These are phyloP conservation scores for Ficedula albicollis DNA, from an alignment of 2,797 vertebrate species.

Conservation along the genomic window DNA sequence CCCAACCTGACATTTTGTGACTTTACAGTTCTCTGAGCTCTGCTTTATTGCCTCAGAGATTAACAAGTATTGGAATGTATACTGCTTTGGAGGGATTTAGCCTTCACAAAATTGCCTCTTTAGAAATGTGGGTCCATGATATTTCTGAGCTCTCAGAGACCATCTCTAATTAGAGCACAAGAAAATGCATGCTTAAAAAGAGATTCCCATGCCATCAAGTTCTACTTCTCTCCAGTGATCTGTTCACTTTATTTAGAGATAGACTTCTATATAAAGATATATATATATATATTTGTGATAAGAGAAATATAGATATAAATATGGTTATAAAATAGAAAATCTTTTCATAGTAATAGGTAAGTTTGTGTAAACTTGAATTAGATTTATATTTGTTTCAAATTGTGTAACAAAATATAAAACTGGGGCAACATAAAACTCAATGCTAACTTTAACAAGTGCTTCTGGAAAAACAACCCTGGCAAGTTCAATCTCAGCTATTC, in stretches of 20 bases:
- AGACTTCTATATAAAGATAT: not conserved
- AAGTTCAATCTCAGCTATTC: not conserved
- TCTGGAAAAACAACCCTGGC: not conserved
- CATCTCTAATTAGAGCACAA: not conserved
- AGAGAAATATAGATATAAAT: not conserved
- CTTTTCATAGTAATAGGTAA: not conserved
- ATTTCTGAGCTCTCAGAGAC: not conserved
- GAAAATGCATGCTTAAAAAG: not conserved
- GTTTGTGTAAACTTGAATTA: not conserved
- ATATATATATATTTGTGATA: not conserved
- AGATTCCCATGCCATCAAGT: not conserved
- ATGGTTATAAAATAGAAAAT: not conserved
- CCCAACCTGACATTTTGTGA: not conserved
- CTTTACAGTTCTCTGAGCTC: not conserved
- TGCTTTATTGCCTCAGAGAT: not conserved
- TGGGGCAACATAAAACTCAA: not conserved
- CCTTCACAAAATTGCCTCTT: not conserved
- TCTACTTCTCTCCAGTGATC: not conserved
- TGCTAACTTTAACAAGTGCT: not conserved
- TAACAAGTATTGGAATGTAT: not conserved
- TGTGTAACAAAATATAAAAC: not conserved
- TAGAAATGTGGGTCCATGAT: not conserved
- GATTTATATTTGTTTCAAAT: not conserved
- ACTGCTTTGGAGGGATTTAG: not conserved
- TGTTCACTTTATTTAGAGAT: not conserved